Evolutionary conservation across 1,140 invertebrate species (phyloP).

Genomic region (Drosophila pallidifrons): DNA sequence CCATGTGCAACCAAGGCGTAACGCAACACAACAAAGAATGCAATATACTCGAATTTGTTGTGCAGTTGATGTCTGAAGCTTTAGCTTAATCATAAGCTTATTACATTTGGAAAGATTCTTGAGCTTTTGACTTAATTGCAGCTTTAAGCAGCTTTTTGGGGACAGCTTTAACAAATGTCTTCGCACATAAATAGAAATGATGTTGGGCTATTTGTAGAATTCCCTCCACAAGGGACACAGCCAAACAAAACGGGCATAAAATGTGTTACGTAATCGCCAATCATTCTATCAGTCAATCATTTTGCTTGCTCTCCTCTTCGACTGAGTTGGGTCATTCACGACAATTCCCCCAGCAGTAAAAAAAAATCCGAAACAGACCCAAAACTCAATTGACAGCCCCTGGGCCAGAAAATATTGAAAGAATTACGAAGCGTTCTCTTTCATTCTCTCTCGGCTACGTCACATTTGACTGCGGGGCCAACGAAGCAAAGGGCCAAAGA

Average conservation of each 20-base stretch:
- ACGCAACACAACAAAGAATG: conserved; percentile 3
- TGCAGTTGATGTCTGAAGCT: neutral
- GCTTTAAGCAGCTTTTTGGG: neutral
- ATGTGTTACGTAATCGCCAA: conserved; percentile 61
- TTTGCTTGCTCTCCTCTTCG: neutral
- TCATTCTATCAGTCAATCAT: conserved; percentile 68
- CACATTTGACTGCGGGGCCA: conserved; percentile 7
- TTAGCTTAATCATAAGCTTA: conserved; percentile 5
- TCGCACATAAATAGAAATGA: neutral
- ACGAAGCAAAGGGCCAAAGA: too few species aligned
- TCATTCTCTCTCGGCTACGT: neutral
- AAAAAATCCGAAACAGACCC: neutral
- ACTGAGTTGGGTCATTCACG: conserved; percentile 39
- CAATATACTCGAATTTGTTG: conserved; percentile 2
- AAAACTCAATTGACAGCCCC: conserved; percentile 53
- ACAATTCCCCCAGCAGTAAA: neutral
- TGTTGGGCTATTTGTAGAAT: conserved; percentile 16
- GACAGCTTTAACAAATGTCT: neutral
- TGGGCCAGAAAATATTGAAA: conserved; percentile 41
- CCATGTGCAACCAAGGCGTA: neutral
- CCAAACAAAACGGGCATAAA: neutral
- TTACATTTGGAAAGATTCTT: neutral
- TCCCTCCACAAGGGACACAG: neutral
- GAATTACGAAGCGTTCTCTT: conserved; percentile 35
- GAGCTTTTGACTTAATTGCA: neutral